A percentile compares a stretch with the other conserved stretches of the same genome.
These are phyloP conservation scores for Spisula solida DNA, from an alignment of 2,888 invertebrate genomes.

Conservation along the genomic window DNA sequence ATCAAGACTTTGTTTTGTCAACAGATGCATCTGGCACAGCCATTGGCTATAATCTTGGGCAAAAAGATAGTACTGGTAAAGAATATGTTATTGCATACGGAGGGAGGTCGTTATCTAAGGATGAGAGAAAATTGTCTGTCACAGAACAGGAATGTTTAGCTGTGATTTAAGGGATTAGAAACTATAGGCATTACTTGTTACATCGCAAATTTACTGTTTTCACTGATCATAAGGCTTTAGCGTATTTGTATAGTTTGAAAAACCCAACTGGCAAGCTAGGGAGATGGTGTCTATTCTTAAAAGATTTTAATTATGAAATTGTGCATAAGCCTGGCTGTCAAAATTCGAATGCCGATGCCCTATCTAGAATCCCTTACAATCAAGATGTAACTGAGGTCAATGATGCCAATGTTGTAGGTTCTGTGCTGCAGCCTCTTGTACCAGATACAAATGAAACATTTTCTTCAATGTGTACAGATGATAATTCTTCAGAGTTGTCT, in stretches of 20 bases:
- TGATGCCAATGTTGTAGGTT: background rate
- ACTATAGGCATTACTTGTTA: conserved; percentile 64
- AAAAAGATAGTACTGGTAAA: conserved; percentile 60
- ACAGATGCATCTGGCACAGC: conserved; percentile 65
- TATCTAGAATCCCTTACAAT: conserved; percentile 60
- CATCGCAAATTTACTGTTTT: conserved; percentile 57
- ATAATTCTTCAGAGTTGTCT: too few relatives aligned
- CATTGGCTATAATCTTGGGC: conserved; percentile 70
- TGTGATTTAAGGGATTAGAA: conserved; percentile 54
- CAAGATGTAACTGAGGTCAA: background rate
- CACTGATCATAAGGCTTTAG: conserved; percentile 71
- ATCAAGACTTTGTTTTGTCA: conserved; percentile 62
- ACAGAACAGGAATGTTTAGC: conserved; percentile 64
- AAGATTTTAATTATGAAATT: conserved; percentile 54
- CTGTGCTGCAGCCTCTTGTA: too few relatives aligned
- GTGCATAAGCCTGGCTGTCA: conserved; percentile 54
- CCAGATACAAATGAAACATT: background rate
- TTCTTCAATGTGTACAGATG: too few relatives aligned
- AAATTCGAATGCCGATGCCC: conserved; percentile 61
- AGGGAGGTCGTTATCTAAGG: conserved; percentile 57
- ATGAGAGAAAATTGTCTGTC: conserved; percentile 65
- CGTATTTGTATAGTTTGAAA: conserved; percentile 57
- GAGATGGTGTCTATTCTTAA: conserved; percentile 59
- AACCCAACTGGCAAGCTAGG: conserved; percentile 56
- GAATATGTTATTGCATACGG: conserved; percentile 71